Evolutionary conservation across 92 coral and sea anemone species (phyloP), one percentile per base, ranked within the genome.

Genomic region (Porites rus): DNA sequence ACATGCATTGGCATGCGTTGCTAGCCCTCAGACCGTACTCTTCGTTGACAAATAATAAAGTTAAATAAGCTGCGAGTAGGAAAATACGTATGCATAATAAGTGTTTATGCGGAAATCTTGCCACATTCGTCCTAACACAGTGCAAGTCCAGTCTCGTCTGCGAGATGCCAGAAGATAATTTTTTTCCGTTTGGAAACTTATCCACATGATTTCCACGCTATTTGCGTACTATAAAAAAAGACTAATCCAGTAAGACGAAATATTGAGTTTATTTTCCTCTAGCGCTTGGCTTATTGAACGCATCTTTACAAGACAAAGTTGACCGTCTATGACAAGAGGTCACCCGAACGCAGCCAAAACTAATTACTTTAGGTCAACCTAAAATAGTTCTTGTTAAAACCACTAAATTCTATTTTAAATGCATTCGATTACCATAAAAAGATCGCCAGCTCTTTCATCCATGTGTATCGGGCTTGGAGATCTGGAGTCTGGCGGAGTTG

Each of bases 401-500:
- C 65, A 71, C 2, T 28, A 17, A 22, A 68, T 14, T 69, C 54
- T 74, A 52, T 53, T 74, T 74, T 52, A 56, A 4, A 56, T n/a
- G 7, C 2, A 7, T 5, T 69, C n/a, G 4, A 19, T 74, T 82
- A 92, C 95, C 95, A 92, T 62, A 46, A 84, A 82, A 73, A 70
- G 84, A 58, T 92, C 95, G 25, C 77, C 56, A 54, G 79, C 65
- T 69, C 84, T 88, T 63, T 94, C 98, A 24, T 94, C 95, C 83
- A 89, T 88, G 72, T 72, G 89, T 80, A 97, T 53, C 1, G 99
- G 99, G 72, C 99, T 97, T 0, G 97, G 85, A 5, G 99, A 93
- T 80, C 99, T 75, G 1, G 99, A 97, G 81, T 94, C 95, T 16
- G 99, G 96, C 10, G 99, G 99, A 46, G 99, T 97, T 4, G 93